Evolutionary conservation across 2,113 vertebrate genomes (phyloP).

Genomic region (Petromus typicus): DNA sequence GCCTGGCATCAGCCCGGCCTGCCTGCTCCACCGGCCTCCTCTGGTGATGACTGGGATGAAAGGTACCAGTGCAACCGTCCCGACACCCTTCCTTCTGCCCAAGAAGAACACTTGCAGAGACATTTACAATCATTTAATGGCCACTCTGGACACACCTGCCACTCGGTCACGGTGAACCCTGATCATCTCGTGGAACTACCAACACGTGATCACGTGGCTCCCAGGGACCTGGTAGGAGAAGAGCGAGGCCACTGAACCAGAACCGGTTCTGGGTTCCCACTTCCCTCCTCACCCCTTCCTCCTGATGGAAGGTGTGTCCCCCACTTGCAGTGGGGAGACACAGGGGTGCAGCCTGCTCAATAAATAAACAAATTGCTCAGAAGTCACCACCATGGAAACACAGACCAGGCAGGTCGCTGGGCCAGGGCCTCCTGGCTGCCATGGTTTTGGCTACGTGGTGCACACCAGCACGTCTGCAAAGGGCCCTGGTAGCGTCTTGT

Average conservation of each 20-base stretch:
- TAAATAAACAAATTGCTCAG: conserved; percentile 61
- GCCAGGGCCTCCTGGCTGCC: background rate
- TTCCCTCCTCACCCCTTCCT: background rate
- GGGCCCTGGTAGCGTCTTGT: conserved; percentile 96
- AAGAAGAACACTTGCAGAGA: conserved; percentile 40
- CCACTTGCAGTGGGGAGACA: conserved; percentile 62
- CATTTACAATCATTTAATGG: conserved; percentile 86
- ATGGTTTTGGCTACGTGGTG: conserved; percentile 88
- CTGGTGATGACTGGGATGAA: background rate
- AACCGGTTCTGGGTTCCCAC: background rate
- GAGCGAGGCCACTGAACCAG: background rate
- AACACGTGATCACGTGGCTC: conserved; percentile 6
- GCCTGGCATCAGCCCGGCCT: background rate
- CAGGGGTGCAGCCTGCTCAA: conserved; percentile 70
- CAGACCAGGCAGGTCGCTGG: background rate
- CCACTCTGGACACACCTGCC: conserved; percentile 74
- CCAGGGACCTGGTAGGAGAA: background rate
- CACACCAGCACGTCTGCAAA: conserved; percentile 98
- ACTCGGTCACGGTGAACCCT: conserved; percentile 62
- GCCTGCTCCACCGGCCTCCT: background rate
- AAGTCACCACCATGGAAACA: conserved; percentile 1
- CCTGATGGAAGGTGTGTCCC: background rate
- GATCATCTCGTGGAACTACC: background rate
- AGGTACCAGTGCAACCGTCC: background rate
- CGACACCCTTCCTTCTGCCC: background rate